Percentiles rank a stretch among this genome's conserved stretches.
phyloP scores from a whole-genome alignment of 2,888 invertebrate genomes.

The Dynastes maya region DNA sequence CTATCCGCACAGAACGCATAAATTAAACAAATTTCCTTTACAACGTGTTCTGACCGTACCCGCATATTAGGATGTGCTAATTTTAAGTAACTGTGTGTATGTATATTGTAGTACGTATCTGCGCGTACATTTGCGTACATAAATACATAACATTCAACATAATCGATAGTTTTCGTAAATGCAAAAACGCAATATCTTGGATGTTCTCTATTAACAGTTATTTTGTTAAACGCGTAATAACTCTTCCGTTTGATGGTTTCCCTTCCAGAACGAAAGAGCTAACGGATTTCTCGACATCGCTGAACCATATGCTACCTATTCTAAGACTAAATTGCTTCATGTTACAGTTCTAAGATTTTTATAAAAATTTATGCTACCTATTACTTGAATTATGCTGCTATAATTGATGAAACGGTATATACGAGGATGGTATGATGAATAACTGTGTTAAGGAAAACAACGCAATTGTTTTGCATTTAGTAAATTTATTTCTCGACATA shows the following conservation, averaged over 20 bases:
- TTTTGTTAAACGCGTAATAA: slow-evolving; percentile 33
- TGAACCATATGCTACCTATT: slow-evolving; percentile 35
- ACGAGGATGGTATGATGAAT: no score
- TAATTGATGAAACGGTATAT: background rate
- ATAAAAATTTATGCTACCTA: background rate
- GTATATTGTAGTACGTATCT: slow-evolving; percentile 7
- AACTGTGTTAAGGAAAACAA: no score
- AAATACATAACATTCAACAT: slow-evolving; percentile 8
- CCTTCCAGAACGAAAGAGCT: slow-evolving; percentile 37
- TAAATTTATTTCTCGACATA: no score
- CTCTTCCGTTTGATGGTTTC: slow-evolving; percentile 39
- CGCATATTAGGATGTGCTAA: slow-evolving; percentile 34
- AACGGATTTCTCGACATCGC: slow-evolving; percentile 34
- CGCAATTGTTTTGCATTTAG: no score
- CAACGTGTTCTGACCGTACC: slow-evolving; percentile 19
- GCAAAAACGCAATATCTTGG: slow-evolving; percentile 14
- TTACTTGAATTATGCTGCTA: background rate
- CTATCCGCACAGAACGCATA: slow-evolving; percentile 9
- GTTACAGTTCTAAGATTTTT: slow-evolving; percentile 5
- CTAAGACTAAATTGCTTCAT: slow-evolving; percentile 29
- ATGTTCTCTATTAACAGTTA: slow-evolving; percentile 43
- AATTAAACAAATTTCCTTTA: slow-evolving; percentile 35
- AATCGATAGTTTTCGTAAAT: slow-evolving; percentile 36
- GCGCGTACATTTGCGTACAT: background rate
- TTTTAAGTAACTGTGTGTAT: slow-evolving; percentile 23